Evolutionary conservation across 2,797 vertebrate species (phyloP).

Genomic region (Anas flavirostris): DNA sequence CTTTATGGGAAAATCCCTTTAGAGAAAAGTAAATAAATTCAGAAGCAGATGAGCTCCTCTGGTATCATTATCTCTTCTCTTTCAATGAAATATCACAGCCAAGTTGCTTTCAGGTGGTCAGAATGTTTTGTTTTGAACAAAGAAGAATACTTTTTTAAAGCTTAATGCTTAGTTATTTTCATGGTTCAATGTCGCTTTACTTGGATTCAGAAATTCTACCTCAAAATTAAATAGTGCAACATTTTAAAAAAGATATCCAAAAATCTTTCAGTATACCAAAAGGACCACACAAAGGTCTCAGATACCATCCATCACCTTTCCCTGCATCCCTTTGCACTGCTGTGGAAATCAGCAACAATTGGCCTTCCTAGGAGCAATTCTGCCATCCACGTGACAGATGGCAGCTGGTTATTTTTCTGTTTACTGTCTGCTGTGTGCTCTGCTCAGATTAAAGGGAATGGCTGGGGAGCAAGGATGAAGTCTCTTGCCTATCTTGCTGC

Average conservation of each 20-base stretch:
- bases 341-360: neutral
- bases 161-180: neutral
- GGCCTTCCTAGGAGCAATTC: neutral
- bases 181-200: neutral
- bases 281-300: neutral
- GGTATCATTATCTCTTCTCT: neutral
- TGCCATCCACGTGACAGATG: neutral
- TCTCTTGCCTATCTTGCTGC: neutral
- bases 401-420: neutral
- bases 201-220: neutral
- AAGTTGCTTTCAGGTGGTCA: neutral
- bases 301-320: neutral
- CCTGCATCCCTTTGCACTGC: neutral
- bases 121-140: neutral
- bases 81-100: neutral
- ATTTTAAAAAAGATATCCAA: neutral
- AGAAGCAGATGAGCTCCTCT: neutral
- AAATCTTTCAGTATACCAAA: neutral
- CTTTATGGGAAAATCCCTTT: neutral
- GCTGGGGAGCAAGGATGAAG: neutral
- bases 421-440: neutral
- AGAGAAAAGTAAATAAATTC: neutral
- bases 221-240: neutral
- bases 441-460: neutral
- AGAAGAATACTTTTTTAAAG: neutral